Base-by-base conservation (phyloP, 2,797 vertebrate genomes). In the Hafferia zeledoni region DNA sequence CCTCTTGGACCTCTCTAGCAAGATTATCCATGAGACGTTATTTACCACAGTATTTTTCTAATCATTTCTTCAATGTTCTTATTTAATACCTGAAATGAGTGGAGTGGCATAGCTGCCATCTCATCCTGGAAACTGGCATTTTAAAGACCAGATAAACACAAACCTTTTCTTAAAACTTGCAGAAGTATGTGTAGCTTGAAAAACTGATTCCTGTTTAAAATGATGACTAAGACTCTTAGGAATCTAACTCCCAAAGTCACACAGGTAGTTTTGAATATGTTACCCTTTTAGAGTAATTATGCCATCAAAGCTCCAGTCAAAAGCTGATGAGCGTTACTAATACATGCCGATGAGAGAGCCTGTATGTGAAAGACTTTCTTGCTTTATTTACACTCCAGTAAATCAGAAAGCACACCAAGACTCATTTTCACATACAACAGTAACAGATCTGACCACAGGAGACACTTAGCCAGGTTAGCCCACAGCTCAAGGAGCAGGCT, bases 261-360 rank as follows among this genome's bases (percentile, higher is more conserved):
- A 92, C 55, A 96, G 89, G 94, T 93, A 91, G 59, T 94, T 96
- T 59, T 91, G 79, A 95, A 93, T 94, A 85, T 12, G 82, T 94
- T 97, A 96, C 83, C 87, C 77, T 95, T 94, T 93, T 77, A 91
- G n/a, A 93, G 80, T 83, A 96, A 97, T 97, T 95, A 95, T 83
- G 76, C 94, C 70, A 93, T 97, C 94, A 92, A 81, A 78, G 87
- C 81, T 87, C 57, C 68, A 95, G 88, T 93, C 44, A 90, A 75
- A 95, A 96, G 59, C 84, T 95, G 85, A 95, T 83, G 49, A 96
- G 87, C 11, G 3, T 93, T 89, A 96, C 93, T 93, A 95, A 96
- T 96, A 84, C 70, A 95, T 92, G 93, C 85, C 1, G 3, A 84
- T 93, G 80, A 94, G 72, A 49, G 70, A 90, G 59, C 80, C 44